A percentile compares a stretch with the other conserved stretches of the same genome.
Conservation (phyloP, 2,888 invertebrate genomes). For the Choristoneura rosaceana region DNA sequence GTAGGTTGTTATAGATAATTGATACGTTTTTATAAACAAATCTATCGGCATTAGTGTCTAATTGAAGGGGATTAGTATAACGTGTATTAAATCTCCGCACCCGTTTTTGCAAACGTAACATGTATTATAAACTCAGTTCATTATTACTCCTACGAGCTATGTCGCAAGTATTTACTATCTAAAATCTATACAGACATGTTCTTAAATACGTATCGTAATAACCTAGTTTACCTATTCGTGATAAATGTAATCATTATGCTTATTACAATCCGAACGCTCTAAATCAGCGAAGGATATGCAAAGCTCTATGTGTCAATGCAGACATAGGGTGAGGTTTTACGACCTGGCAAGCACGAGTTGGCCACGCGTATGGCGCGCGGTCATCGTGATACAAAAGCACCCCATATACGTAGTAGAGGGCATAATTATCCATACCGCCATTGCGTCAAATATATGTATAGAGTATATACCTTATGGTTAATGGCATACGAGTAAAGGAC, state of each 20-base stretch:
- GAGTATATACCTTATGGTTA: too few species aligned
- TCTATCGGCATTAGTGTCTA: slow-evolving; percentile 55
- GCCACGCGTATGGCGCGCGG: slow-evolving; percentile 1
- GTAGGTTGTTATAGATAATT: slow-evolving; percentile 26
- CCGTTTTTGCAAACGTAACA: slow-evolving; percentile 40
- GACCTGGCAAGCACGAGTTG: slow-evolving; percentile 11
- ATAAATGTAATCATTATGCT: slow-evolving; percentile 28
- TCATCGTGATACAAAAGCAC: slow-evolving; percentile 6
- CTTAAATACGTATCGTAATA: slow-evolving; percentile 24
- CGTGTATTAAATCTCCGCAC: slow-evolving; percentile 56
- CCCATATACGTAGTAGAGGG: not conserved
- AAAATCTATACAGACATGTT: slow-evolving; percentile 17
- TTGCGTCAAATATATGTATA: too few species aligned
- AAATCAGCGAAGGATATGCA: slow-evolving; percentile 26
- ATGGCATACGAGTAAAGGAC: too few species aligned
- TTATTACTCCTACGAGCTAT: slow-evolving; percentile 17
- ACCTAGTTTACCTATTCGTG: slow-evolving; percentile 36
- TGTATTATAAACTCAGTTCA: slow-evolving; percentile 23
- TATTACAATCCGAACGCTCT: slow-evolving; percentile 28
- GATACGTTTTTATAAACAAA: slow-evolving; percentile 48
- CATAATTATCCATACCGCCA: too few species aligned
- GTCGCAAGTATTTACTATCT: slow-evolving; percentile 11
- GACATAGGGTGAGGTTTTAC: slow-evolving; percentile 32
- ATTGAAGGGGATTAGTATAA: slow-evolving; percentile 61
- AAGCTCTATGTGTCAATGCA: slow-evolving; percentile 22